Base-by-base conservation (phyloP, 1,140 invertebrate genomes). In the Andricus grossulariae region DNA sequence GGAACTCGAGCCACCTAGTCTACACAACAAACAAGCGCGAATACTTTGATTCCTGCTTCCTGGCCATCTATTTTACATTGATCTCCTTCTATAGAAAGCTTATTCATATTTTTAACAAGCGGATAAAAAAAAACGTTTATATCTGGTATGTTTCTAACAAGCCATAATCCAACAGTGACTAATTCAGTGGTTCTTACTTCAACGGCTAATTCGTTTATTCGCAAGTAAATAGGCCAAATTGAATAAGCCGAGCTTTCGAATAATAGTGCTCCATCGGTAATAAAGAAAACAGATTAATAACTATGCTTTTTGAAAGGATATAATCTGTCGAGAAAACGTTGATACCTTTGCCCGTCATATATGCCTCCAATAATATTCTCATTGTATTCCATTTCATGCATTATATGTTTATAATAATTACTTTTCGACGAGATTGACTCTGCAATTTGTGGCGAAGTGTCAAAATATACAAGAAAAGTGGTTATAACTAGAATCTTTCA, bases 51-150 rank as follows among this genome's bases (percentile, higher is more conserved):
- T 19, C 6, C n/a, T 52, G 32, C 25, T 52, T 51, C 49, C 72
- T 72, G 50, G 45, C 66, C 72, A 25, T 55, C 16, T 13, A 83
- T 77, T 13, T 50, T 72, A 60, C 76, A 81, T 19, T 21, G 51
- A 15, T 80, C 13, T 12, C 82, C 82, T 15, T 51, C 18, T 15
- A 50, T 74, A 2, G 72, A 19, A n/a, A 79, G 49, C 16, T 51
- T 21, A 73, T 83, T 82, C 54, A 83, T 82, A 13, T 66, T 39
- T 6, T 82, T 21, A 13, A 82, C 71, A 71, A 71, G 55, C 32
- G 15, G 2, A 51, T 39, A 39, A 80, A 83, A 78, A 79, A 76
- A 54, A 73, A 55, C 18, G 18, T 55, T 55, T 18, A 55, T 55
- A 19, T 55, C 54, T 5, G 45, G 45, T 8, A n/a, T 71, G 25